These are phyloP conservation scores for Cheirogaleus medius DNA, from an alignment of 2,113 vertebrate species.

Conservation along the genomic window DNA sequence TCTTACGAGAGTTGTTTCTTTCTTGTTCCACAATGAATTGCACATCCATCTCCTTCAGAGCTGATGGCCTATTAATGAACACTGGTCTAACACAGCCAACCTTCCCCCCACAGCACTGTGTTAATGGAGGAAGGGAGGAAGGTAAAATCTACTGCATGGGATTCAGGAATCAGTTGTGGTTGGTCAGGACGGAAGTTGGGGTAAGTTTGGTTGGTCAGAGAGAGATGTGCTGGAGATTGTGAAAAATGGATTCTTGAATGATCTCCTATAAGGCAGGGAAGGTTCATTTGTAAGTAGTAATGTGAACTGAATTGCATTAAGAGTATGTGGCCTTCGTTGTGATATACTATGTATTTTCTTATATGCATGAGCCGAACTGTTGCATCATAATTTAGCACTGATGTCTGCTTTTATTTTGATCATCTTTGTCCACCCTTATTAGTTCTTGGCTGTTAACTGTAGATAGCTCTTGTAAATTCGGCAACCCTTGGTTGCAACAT, in stretches of 20 bases:
- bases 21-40: constrained; percentile 79
- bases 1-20: constrained; percentile 66
- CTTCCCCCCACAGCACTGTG: constrained; percentile 43
- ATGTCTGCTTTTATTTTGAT: constrained; percentile 85
- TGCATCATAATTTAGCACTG: constrained; percentile 87
- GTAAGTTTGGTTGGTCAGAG: constrained; percentile 72
- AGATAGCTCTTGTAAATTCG: constrained; percentile 89
- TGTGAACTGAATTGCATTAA: constrained; percentile 87
- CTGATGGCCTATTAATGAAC: constrained; percentile 70
- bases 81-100: constrained; percentile 73
- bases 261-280: constrained; percentile 76
- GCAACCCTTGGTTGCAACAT: constrained; percentile 82
- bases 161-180: constrained; percentile 80
- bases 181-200: constrained; percentile 70
- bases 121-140: constrained; percentile 70
- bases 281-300: constrained; percentile 87
- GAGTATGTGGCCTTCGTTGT: constrained; percentile 90
- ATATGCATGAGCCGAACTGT: constrained; percentile 90
- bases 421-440: constrained; percentile 84
- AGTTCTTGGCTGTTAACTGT: constrained; percentile 86
- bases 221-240: constrained; percentile 79
- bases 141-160: constrained; percentile 73
- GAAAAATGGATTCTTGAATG: constrained; percentile 82
- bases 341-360: constrained; percentile 90
- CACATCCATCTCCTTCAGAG: constrained; percentile 66